Evolutionary conservation across 2,113 vertebrate species (phyloP).

Genomic region (Carassius auratus): DNA sequence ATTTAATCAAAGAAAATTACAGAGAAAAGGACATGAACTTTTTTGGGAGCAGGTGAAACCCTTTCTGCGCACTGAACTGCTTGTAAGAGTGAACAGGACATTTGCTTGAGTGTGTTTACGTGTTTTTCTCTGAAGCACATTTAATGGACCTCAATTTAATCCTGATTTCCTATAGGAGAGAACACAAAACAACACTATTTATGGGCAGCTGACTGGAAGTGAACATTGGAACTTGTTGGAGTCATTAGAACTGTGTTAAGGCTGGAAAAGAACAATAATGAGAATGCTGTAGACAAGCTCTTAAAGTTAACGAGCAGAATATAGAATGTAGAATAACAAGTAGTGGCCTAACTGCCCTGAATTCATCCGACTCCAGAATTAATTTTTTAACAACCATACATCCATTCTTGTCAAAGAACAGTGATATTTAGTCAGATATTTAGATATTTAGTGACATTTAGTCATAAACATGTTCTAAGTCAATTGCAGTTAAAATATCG

Average conservation of each 20-base stretch:
- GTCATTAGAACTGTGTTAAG: neutral
- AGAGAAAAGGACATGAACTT: neutral
- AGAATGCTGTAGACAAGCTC: neutral
- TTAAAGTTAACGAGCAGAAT: neutral
- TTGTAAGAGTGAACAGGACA: neutral
- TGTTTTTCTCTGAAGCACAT: conserved; percentile 13
- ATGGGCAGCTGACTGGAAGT: neutral
- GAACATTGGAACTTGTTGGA: neutral
- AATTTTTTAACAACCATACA: neutral
- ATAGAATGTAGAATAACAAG: neutral
- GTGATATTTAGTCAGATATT: too few species aligned
- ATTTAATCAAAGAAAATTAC: neutral
- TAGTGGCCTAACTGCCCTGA: neutral
- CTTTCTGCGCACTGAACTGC: neutral
- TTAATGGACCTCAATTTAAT: conserved; percentile 9
- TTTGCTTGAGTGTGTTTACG: neutral
- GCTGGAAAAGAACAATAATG: neutral
- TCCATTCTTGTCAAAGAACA: neutral
- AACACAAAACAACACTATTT: neutral
- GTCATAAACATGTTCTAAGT: neutral
- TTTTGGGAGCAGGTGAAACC: neutral
- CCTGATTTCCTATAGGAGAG: conserved; percentile 6
- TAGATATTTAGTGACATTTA: too few species aligned
- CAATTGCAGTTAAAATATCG: neutral
- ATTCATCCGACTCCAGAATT: neutral